These are phyloP conservation scores for Acanthosoma haemorrhoidale DNA, from an alignment of 2,888 invertebrate genomes.

Conservation along the genomic window DNA sequence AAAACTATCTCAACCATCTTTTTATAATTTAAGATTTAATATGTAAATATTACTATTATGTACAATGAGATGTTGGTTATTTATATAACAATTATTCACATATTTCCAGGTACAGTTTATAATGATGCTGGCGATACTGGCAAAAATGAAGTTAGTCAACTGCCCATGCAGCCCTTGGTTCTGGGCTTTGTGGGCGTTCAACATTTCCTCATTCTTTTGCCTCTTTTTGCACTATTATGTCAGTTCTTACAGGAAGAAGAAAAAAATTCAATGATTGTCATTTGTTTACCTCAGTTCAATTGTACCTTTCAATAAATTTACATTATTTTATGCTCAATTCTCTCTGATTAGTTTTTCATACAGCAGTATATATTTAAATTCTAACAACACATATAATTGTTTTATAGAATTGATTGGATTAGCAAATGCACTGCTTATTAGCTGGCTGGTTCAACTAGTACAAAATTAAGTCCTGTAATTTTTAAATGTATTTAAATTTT, in stretches of 20 bases:
- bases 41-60: background rate
- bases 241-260: conserved; percentile 49
- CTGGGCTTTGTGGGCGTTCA: conserved; percentile 54
- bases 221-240: conserved; percentile 57
- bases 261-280: no score
- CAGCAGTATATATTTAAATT: no score
- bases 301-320: no score
- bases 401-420: no score
- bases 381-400: no score
- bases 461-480: no score
- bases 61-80: background rate
- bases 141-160: conserved; percentile 51
- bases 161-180: conserved; percentile 53
- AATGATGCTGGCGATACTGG: conserved; percentile 60
- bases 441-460: no score
- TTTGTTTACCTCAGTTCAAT: no score
- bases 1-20: background rate
- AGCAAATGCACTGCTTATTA: no score
- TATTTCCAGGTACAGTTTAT: conserved; percentile 48
- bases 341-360: no score
- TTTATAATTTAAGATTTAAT: background rate
- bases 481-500: no score
- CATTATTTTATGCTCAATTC: no score
- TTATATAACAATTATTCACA: background rate
- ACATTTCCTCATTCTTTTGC: conserved; percentile 54